phyloP scores from a whole-genome alignment of 2,888 invertebrate genomes.

The Sepiola atlantica region DNA sequence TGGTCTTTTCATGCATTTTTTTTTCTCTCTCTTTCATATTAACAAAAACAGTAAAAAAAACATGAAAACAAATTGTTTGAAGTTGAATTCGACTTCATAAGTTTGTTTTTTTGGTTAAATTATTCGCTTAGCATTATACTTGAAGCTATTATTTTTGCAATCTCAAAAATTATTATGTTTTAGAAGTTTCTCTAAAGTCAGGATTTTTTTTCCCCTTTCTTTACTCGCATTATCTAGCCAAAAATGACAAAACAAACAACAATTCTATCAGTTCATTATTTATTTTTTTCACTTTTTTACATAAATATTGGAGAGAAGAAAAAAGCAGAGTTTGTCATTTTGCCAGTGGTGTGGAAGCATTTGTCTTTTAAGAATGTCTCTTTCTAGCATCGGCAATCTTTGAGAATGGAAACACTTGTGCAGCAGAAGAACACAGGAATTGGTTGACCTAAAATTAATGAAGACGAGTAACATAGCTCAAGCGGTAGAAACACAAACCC shows the following conservation, averaged over 20 bases:
- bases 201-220: background rate
- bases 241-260: background rate
- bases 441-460: background rate
- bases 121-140: background rate
- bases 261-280: background rate
- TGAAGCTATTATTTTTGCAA: constrained; percentile 32
- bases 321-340: background rate
- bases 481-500: background rate
- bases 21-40: background rate
- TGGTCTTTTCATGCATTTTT: constrained; percentile 2
- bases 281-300: background rate
- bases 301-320: background rate
- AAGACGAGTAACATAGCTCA: background rate
- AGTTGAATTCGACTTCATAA: background rate
- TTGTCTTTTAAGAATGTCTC: constrained; percentile 21
- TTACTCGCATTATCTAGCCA: background rate
- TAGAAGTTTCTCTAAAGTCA: background rate
- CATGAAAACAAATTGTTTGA: background rate
- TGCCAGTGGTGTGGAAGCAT: constrained; percentile 19
- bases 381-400: background rate
- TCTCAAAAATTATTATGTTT: constrained; percentile 10
- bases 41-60: background rate
- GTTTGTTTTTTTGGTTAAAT: background rate
- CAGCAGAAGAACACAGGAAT: background rate
- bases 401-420: background rate